These are phyloP conservation scores for Clistopyga incitator DNA, from an alignment of 2,888 invertebrate genomes.

Conservation along the genomic window DNA sequence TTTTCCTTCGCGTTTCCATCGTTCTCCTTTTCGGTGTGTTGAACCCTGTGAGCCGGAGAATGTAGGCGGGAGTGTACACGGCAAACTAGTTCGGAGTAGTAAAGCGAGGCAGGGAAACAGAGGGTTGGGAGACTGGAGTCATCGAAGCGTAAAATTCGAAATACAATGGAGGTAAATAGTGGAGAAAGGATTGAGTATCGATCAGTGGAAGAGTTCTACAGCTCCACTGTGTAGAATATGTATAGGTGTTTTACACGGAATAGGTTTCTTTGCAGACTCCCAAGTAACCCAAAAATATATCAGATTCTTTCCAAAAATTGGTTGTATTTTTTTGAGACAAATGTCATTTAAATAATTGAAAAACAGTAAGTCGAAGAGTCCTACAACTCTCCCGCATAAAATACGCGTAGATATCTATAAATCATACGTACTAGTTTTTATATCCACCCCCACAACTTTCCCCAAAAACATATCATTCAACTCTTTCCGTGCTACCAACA, in stretches of 20 bases:
- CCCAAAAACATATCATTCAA: background rate
- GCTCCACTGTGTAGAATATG: conserved; percentile 7
- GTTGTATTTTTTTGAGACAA: too few species aligned
- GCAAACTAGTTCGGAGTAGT: conserved; percentile 6
- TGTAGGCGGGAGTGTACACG: conserved; percentile 7
- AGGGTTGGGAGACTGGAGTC: conserved; percentile 61
- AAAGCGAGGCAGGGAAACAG: conserved; percentile 27
- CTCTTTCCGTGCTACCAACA: background rate
- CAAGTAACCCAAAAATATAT: too few species aligned
- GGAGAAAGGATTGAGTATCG: conserved; percentile 58
- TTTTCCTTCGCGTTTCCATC: conserved; percentile 57
- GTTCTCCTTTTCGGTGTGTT: conserved; percentile 14
- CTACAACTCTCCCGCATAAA: background rate
- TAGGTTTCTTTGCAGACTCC: too few species aligned
- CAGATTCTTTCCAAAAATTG: too few species aligned
- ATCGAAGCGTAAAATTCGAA: conserved; percentile 67
- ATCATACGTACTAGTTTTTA: background rate
- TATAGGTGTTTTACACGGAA: background rate
- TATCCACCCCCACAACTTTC: background rate
- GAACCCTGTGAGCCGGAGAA: conserved; percentile 16
- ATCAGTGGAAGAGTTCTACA: conserved; percentile 44
- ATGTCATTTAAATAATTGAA: too few species aligned
- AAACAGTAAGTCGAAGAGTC: too few species aligned
- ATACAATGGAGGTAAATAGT: conserved; percentile 59
- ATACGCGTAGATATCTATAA: background rate